Percentiles rank a stretch among this genome's conserved stretches.
Evolutionary conservation across 2,797 vertebrate genomes (phyloP).

Genomic region (Acrossocheilus fasciatus): DNA sequence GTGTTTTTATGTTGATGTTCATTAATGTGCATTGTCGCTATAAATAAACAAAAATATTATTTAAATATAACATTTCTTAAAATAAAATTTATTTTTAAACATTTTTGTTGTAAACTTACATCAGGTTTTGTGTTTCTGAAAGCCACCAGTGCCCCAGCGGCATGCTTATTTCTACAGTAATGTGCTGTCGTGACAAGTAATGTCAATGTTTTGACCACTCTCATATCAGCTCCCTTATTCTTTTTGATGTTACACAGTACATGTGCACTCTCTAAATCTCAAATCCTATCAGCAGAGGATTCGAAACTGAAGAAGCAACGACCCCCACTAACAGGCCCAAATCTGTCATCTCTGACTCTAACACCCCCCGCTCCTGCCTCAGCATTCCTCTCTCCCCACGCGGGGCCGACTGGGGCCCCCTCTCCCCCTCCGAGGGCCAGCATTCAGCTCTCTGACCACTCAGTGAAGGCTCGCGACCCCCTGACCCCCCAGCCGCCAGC

Average conservation of each 20-base stretch:
- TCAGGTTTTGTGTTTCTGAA: constrained; percentile 1
- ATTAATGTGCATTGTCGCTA: neutral
- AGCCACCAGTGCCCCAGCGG: neutral
- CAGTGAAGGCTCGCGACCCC: constrained; percentile 77
- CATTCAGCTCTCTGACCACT: constrained; percentile 88
- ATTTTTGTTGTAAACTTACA: neutral
- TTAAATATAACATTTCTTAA: neutral
- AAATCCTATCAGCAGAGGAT: constrained; percentile 47
- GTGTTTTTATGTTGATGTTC: neutral
- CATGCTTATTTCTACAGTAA: neutral
- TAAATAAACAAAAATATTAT: neutral
- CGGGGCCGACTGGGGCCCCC: constrained; percentile 58
- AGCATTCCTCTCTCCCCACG: constrained; percentile 64
- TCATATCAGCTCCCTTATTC: neutral
- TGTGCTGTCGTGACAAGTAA: neutral
- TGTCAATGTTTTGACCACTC: constrained; percentile 31
- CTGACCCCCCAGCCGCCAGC: constrained; percentile 83
- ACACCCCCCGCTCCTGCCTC: constrained; percentile 64
- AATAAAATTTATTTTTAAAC: neutral
- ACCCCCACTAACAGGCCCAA: constrained; percentile 60
- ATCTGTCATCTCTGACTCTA: constrained; percentile 66
- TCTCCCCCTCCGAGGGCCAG: constrained; percentile 62
- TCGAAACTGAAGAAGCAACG: constrained; percentile 56
- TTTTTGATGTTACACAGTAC: constrained; percentile 36
- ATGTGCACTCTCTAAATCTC: constrained; percentile 49